A percentile compares a stretch with the other conserved stretches of the same genome.
These are phyloP conservation scores for Leucosticte australis DNA, from an alignment of 2,113 vertebrate genomes.

Conservation along the genomic window DNA sequence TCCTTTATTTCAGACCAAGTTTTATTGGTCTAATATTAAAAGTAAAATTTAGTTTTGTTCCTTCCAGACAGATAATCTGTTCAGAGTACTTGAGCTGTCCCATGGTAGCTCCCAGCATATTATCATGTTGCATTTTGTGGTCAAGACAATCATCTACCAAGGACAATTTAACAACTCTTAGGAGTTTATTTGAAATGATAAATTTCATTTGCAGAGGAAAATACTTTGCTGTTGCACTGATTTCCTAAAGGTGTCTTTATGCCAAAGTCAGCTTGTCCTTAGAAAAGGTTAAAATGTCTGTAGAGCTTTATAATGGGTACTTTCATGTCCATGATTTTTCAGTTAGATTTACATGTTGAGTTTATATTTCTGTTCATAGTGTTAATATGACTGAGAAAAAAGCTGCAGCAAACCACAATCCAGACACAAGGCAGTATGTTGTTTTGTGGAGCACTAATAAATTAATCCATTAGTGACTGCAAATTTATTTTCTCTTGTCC, in stretches of 20 bases:
- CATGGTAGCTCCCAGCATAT: neutral
- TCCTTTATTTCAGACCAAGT: neutral
- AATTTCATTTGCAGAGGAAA: conserved; percentile 12
- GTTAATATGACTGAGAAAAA: neutral
- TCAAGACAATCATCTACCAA: neutral
- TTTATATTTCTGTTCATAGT: conserved; percentile 25
- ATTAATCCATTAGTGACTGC: conserved; percentile 55
- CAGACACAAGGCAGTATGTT: neutral
- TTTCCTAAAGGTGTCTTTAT: neutral
- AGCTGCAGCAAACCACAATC: neutral
- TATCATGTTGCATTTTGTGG: neutral
- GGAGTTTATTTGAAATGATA: neutral
- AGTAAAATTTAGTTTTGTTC: neutral
- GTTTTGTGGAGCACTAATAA: conserved; percentile 28
- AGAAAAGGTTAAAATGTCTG: neutral
- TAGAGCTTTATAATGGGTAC: neutral
- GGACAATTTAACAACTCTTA: neutral
- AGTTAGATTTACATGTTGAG: neutral
- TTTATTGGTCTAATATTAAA: neutral
- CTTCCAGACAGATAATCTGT: neutral
- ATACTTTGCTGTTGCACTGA: neutral
- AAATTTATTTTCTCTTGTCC: conserved; percentile 34
- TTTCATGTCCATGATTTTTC: neutral
- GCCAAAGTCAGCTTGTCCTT: neutral
- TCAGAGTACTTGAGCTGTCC: neutral